phyloP scores from a whole-genome alignment of 2,888 invertebrate genomes.

The Cephus pulcher region DNA sequence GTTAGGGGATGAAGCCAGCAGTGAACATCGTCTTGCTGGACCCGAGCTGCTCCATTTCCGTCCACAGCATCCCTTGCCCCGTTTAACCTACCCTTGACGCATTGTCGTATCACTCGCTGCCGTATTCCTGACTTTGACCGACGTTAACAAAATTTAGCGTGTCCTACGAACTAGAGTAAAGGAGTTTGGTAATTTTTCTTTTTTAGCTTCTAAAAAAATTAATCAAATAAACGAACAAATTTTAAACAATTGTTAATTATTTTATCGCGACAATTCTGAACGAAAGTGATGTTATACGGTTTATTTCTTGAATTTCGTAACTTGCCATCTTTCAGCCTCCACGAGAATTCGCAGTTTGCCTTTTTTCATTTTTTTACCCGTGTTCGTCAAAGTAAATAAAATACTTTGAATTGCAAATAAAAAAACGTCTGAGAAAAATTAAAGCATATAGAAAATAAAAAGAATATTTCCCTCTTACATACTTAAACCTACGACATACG shows the following conservation, averaged over 20 bases:
- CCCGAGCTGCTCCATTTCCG: constrained; percentile 48
- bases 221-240: not conserved
- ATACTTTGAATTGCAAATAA: not conserved
- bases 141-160: not conserved
- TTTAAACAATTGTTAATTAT: not conserved
- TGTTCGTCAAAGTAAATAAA: no score
- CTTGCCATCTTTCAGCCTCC: not conserved
- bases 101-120: not conserved
- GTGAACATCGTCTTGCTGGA: constrained; percentile 35
- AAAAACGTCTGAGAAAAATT: not conserved
- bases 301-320: not conserved
- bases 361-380: not conserved
- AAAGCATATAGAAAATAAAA: not conserved
- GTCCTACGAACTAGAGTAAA: not conserved
- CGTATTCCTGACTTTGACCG: not conserved
- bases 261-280: not conserved
- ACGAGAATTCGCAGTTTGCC: not conserved
- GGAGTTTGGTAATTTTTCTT: not conserved
- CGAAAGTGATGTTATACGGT: not conserved
- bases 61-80: constrained; percentile 30
- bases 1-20: constrained; percentile 30
- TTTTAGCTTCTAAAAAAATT: no score
- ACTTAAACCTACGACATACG: not conserved
- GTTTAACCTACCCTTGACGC: constrained; percentile 18
- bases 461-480: not conserved